A percentile compares a stretch with the other conserved stretches of the same genome.
Evolutionary conservation across 2,888 invertebrate genomes (phyloP).

Genomic region (Acronicta psi): DNA sequence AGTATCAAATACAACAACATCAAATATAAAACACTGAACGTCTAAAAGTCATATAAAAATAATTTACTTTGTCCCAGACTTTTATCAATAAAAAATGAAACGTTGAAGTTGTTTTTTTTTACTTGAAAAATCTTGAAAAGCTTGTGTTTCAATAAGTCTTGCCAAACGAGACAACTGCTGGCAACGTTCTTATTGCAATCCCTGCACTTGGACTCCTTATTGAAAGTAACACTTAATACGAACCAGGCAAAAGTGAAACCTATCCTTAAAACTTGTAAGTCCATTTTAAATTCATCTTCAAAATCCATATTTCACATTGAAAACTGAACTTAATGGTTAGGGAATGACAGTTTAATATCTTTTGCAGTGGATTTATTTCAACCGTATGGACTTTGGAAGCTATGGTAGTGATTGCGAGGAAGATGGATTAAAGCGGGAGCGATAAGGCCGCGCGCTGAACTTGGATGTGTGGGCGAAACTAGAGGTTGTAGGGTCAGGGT

Average conservation of each 20-base stretch:
- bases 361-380: slow-evolving; percentile 28
- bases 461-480: slow-evolving; percentile 15
- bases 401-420: slow-evolving; percentile 29
- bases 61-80: slow-evolving; percentile 51
- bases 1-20: neutral
- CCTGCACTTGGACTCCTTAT: slow-evolving; percentile 46
- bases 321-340: slow-evolving; percentile 28
- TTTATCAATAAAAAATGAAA: slow-evolving; percentile 47
- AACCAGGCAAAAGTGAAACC: slow-evolving; percentile 28
- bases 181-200: slow-evolving; percentile 47
- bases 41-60: slow-evolving; percentile 37
- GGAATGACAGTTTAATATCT: slow-evolving; percentile 28
- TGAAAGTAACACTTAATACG: slow-evolving; percentile 34
- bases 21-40: slow-evolving; percentile 8
- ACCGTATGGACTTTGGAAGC: slow-evolving; percentile 33
- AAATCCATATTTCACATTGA: neutral
- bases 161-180: slow-evolving; percentile 46
- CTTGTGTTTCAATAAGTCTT: slow-evolving; percentile 53
- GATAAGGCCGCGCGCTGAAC: slow-evolving; percentile 38
- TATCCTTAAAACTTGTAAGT: slow-evolving; percentile 25
- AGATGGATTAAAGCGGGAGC: slow-evolving; percentile 46
- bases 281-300: slow-evolving; percentile 19
- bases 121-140: slow-evolving; percentile 29
- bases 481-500: neutral
- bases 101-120: slow-evolving; percentile 32